Conservation (phyloP, 2,797 vertebrate species). For the Tapera naevia region DNA sequence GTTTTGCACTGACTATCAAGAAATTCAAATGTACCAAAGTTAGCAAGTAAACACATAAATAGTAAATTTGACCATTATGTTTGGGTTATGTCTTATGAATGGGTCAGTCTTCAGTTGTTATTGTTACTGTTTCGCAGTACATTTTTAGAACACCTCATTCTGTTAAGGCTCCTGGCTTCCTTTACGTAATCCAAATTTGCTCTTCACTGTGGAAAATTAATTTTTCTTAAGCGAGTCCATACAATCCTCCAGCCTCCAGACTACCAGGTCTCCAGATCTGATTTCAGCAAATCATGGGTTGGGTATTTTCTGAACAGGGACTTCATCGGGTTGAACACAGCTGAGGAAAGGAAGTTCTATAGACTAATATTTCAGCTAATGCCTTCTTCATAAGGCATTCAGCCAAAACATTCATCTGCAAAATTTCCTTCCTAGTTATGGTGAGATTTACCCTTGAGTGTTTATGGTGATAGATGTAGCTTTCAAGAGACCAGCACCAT, state of each 20-base stretch:
- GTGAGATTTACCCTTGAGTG: conserved; percentile 29
- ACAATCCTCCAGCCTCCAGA: background rate
- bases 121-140: background rate
- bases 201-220: background rate
- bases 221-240: background rate
- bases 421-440: conserved; percentile 50
- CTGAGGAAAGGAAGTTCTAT: conserved; percentile 35
- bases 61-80: background rate
- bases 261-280: background rate
- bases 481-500: conserved; percentile 13
- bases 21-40: background rate
- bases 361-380: conserved; percentile 56
- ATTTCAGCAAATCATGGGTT: background rate
- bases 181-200: background rate
- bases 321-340: conserved; percentile 32
- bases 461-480: conserved; percentile 26
- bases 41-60: background rate
- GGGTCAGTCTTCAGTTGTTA: background rate
- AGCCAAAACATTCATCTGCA: conserved; percentile 54
- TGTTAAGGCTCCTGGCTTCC: background rate
- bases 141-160: background rate
- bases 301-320: conserved; percentile 10
- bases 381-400: conserved; percentile 32
- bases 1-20: background rate
- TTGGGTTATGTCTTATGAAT: background rate